A percentile compares a stretch with the other conserved stretches of the same genome.
Evolutionary conservation across 2,113 vertebrate genomes (phyloP).

Genomic region (Gyps fulvus): DNA sequence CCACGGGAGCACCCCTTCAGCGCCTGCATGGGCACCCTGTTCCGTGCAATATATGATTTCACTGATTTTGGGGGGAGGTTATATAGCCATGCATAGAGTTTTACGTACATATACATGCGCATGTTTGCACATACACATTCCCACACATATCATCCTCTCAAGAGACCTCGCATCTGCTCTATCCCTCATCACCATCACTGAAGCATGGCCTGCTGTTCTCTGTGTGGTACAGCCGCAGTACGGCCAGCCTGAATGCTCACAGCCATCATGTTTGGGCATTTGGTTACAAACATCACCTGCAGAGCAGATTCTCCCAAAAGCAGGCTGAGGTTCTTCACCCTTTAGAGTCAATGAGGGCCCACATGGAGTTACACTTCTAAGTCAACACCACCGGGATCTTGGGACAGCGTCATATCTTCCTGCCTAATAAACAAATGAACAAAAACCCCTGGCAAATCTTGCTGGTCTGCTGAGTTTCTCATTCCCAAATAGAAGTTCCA

Average conservation of each 20-base stretch:
- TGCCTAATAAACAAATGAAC: not conserved
- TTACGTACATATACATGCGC: accelerated
- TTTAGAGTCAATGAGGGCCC: not conserved
- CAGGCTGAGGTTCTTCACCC: not conserved
- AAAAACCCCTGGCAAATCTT: not conserved
- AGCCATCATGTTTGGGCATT: accelerated
- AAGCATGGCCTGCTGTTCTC: not conserved
- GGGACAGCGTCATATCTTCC: not conserved
- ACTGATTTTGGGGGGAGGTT: too few relatives aligned
- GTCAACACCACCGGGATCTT: not conserved
- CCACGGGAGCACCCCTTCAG: accelerated
- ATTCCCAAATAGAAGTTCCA: not conserved
- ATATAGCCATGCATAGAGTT: not conserved
- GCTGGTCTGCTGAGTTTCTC: not conserved
- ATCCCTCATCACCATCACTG: not conserved
- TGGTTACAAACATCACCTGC: not conserved
- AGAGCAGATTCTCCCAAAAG: not conserved
- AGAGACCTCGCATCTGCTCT: not conserved
- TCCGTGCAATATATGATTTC: not conserved
- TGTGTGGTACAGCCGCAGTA: not conserved
- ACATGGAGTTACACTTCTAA: not conserved
- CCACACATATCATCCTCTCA: not conserved
- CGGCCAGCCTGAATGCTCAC: not conserved
- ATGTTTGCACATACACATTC: not conserved
- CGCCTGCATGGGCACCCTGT: not conserved